Base-by-base conservation (phyloP, 2,113 vertebrate species). In the Cynopterus brachyotis region DNA sequence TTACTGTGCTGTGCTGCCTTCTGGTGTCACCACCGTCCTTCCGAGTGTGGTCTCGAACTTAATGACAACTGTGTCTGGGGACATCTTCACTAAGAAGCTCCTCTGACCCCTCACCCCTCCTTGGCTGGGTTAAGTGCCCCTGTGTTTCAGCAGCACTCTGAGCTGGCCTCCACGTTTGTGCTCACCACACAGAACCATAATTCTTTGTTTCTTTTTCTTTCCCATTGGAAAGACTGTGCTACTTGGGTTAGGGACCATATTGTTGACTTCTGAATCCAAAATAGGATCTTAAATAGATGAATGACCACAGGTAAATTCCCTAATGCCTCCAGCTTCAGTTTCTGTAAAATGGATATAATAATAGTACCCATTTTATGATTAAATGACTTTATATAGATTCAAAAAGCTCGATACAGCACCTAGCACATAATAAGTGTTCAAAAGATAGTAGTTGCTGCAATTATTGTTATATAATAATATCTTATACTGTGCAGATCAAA, bases 211-310 rank as follows among this genome's bases (percentile, higher is more conserved):
- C 50, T 93, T 79, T 84, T 96, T 53, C 37, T 92, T 69, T 83
- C 53, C 79, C 42, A 35, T 17, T 62, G 57, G 12, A 50, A 50
- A 17, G 50, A 40, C 81, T 82, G 9, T 87, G 53, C 50, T 64
- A 0, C 40, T 79, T 92, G 57, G 16, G 6, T 79, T 66, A 86
- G 26, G n/a, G 59, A 90, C 35, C 40, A 20, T 86, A 32, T 37
- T 91, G 53, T 66, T 90, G 87, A 73, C 80, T 90, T 92, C 84
- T 82, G 32, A 90, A 73, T 81, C 88, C 22, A 89, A 78, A 96
- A 53, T 83, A 57, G 45, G 19, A 50, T 87, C 17, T 72, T 69
- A 72, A 86, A 40, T 79, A 83, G 45, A 35, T 81, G 37, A 66
- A 16, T 73, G 17, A 70, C 37, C 90, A 89, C 70, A 78, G 62